These are phyloP conservation scores for Pseudoatta argentina DNA, from an alignment of 1,140 invertebrate species.

Conservation along the genomic window DNA sequence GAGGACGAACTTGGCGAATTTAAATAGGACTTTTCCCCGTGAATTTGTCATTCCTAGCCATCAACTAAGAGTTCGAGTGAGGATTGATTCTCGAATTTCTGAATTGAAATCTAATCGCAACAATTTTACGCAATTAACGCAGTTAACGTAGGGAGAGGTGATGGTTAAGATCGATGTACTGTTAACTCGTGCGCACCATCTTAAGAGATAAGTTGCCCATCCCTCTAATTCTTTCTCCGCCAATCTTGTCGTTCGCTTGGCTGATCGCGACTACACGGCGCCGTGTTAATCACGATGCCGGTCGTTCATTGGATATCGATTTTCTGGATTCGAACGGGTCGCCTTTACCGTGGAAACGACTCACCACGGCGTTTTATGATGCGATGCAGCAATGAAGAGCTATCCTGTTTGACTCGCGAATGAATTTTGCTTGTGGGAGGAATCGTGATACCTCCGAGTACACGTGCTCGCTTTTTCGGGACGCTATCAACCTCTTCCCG, in stretches of 20 bases:
- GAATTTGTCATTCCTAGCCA: not conserved
- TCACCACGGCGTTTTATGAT: not conserved
- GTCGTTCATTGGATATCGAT: constrained; percentile 32
- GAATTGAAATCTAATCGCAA: not conserved
- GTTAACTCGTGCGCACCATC: constrained; percentile 26
- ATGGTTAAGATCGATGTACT: not conserved
- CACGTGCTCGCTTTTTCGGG: constrained; percentile 5
- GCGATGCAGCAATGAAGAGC: not conserved
- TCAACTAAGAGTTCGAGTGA: too few species aligned
- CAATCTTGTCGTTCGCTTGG: constrained; percentile 23
- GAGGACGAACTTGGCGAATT: not conserved
- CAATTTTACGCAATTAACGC: not conserved
- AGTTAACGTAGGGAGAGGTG: not conserved
- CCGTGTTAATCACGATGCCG: constrained; percentile 64
- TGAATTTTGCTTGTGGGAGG: constrained; percentile 39
- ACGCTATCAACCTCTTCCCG: constrained; percentile 43
- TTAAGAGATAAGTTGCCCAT: constrained; percentile 13
- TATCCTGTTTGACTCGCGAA: not conserved
- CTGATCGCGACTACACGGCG: constrained; percentile 59
- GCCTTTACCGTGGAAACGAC: not conserved
- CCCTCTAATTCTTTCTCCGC: constrained; percentile 20
- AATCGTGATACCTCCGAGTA: constrained; percentile 28
- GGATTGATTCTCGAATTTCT: not conserved
- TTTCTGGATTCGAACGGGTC: constrained; percentile 18
- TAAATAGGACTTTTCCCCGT: not conserved